phyloP scores from a whole-genome alignment of 2,113 vertebrate species.

The Vidua macroura region DNA sequence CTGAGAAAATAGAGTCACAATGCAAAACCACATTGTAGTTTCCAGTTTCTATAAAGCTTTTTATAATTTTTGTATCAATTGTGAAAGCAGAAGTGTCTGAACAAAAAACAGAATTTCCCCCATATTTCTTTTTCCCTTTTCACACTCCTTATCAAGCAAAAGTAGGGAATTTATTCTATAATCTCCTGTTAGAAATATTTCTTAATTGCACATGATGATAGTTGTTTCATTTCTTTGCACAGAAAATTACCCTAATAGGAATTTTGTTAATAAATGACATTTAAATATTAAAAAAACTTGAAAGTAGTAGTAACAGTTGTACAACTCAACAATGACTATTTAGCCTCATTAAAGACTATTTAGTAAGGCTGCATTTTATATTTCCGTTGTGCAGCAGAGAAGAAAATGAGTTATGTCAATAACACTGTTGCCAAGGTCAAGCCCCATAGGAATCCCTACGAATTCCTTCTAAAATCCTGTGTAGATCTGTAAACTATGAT shows the following conservation, averaged over 20 bases:
- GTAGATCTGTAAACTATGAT: neutral
- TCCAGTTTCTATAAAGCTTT: neutral
- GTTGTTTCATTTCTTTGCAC: neutral
- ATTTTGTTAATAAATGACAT: neutral
- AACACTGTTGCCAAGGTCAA: conserved; percentile 23
- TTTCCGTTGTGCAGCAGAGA: neutral
- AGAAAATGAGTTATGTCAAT: conserved; percentile 37
- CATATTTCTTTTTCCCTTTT: neutral
- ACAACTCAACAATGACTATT: neutral
- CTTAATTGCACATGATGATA: neutral
- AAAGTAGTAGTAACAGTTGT: neutral
- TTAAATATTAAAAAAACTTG: neutral
- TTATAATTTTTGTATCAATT: neutral
- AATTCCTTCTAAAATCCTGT: conserved; percentile 13
- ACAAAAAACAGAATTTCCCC: neutral
- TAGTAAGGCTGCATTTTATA: neutral
- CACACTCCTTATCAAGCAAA: neutral
- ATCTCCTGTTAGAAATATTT: neutral
- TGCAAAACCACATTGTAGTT: neutral
- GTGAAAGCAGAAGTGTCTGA: neutral
- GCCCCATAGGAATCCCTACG: neutral
- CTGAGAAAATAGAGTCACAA: neutral
- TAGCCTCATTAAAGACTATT: neutral
- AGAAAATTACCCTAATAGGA: neutral
- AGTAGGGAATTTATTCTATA: neutral